A percentile compares a stretch with the other conserved stretches of the same genome.
phyloP scores from a whole-genome alignment of 2,113 vertebrate genomes.

The Cardinalis cardinalis region DNA sequence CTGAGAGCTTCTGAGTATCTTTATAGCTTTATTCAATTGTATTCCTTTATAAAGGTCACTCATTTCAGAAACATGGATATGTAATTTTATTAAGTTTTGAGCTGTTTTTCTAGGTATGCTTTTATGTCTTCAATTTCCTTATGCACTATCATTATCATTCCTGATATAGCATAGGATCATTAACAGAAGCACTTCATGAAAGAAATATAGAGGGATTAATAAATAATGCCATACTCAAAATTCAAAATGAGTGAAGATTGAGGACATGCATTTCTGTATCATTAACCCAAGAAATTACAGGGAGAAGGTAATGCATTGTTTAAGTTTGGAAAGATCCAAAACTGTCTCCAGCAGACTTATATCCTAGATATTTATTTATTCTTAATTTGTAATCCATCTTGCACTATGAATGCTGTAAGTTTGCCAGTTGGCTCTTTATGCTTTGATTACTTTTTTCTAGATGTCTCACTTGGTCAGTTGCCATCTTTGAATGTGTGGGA shows the following conservation, averaged over 20 bases:
- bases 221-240: background rate
- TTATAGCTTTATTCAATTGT: background rate
- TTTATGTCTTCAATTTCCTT: slow-evolving; percentile 10
- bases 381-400: background rate
- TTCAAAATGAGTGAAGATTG: background rate
- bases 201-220: slow-evolving; percentile 32
- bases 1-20: background rate
- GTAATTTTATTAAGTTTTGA: background rate
- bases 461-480: background rate
- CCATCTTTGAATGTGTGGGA: slow-evolving; percentile 11
- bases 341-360: background rate
- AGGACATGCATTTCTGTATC: background rate
- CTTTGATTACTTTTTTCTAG: background rate
- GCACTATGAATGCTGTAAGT: background rate
- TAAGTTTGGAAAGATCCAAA: background rate
- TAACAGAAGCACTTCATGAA: background rate
- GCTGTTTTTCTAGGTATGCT: background rate
- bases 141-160: background rate
- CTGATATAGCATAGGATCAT: slow-evolving; percentile 6
- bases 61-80: background rate
- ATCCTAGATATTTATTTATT: background rate
- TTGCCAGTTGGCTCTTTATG: background rate
- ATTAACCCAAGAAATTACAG: background rate
- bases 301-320: background rate
- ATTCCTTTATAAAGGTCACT: background rate